Evolutionary conservation across 2,888 invertebrate genomes (phyloP), one percentile per base, ranked within the genome.

Genomic region (Drosophila mettleri): DNA sequence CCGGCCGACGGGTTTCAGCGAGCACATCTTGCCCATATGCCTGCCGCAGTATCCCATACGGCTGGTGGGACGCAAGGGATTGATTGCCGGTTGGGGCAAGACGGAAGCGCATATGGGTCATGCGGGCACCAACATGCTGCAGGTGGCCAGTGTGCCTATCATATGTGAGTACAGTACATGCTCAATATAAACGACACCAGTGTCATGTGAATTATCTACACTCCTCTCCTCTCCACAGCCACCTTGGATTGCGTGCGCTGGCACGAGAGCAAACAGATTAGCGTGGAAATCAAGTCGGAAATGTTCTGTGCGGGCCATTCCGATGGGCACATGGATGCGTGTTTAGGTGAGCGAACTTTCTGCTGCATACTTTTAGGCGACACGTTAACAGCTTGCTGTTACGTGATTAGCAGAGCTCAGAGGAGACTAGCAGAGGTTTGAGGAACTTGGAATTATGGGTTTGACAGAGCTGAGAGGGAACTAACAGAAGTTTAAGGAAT

Each of bases 261-360:
- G 97, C 97, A 97, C 86, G 94, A 95, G 79, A 95, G 94, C 80
- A 96, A 96, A 87, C 95, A 95, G 91, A 97, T 97, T 49, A 94
- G 94, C 4, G 95, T 97, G 0, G 96, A 97, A 79, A 90, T 97
- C 86, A 93, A 95, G 93, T 86, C 95, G 90, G 95, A 95, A 92
- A 97, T 97, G 97, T 94, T 97, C 78, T 97, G 97, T 91, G 97
- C 97, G 0, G 97, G 97, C 8, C 96, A 96, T 87, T 94, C 96
- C 0, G 95, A 96, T 77, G 97, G 97, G 0, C 95, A 95, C 77
- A 96, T 96, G 87, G 97, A 97, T 80, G 97, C 97, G 5, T 97
- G 97, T 78, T 93, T 97, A 86, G 96, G 94, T 94, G 91, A 78
- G 83, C 9, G 2, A 10, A 2, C 3, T 18, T 7, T 36, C 14